phyloP scores from a whole-genome alignment of 2,113 vertebrate genomes.

The Bostrychus sinensis region DNA sequence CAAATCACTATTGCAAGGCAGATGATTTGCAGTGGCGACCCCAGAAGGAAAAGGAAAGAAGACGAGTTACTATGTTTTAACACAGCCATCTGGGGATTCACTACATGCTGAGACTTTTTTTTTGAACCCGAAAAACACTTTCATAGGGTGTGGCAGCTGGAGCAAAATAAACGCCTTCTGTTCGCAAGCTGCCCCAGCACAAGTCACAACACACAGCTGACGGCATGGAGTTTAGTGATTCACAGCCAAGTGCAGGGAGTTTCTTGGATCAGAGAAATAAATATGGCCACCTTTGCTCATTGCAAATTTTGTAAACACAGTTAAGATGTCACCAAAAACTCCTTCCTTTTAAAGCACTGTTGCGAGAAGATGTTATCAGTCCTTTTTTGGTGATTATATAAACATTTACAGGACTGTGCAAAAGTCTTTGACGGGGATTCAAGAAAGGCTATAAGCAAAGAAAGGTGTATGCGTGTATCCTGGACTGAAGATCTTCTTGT shows the following conservation, averaged over 20 bases:
- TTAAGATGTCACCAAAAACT: slow-evolving; percentile 4
- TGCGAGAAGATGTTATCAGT: slow-evolving; percentile 14
- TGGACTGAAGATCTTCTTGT: background rate
- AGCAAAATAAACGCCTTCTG: slow-evolving; percentile 79
- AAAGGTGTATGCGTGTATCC: background rate
- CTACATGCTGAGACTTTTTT: slow-evolving; percentile 33
- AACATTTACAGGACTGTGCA: slow-evolving; percentile 59
- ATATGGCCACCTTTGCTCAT: slow-evolving; percentile 32
- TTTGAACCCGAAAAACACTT: slow-evolving; percentile 75
- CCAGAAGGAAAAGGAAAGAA: background rate
- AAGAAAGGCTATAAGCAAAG: background rate
- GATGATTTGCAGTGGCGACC: no score
- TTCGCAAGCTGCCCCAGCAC: slow-evolving; percentile 67
- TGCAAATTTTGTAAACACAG: slow-evolving; percentile 23
- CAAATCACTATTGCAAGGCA: no score
- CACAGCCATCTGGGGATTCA: slow-evolving; percentile 43
- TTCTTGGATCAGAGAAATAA: slow-evolving; percentile 46
- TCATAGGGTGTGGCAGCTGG: slow-evolving; percentile 80
- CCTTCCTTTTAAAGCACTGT: slow-evolving; percentile 32
- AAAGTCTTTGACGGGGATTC: no score
- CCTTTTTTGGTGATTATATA: slow-evolving; percentile 54
- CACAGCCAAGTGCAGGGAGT: slow-evolving; percentile 73
- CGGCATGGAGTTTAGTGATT: slow-evolving; percentile 63
- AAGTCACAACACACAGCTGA: slow-evolving; percentile 82
- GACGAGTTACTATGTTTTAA: background rate